These are phyloP conservation scores for Drosophila suzukii DNA, from an alignment of 1,140 invertebrate species.

Conservation along the genomic window DNA sequence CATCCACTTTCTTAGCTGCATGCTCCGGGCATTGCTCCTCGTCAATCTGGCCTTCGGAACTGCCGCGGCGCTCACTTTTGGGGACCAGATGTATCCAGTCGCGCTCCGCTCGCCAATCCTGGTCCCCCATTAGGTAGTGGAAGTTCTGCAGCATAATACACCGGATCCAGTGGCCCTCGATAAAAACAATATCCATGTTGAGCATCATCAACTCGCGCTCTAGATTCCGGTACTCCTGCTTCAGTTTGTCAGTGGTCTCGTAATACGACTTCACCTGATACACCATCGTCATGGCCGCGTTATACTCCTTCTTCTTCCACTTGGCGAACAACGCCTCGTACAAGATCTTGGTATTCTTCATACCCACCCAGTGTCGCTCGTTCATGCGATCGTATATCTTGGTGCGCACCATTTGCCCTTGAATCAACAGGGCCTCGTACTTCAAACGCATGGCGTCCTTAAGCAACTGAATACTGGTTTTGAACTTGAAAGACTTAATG, in stretches of 20 bases:
- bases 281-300: conserved; percentile 72
- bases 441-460: conserved; percentile 77
- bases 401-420: conserved; percentile 74
- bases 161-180: conserved; percentile 77
- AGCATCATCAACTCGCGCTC: conserved; percentile 73
- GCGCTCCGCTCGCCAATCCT: conserved; percentile 74
- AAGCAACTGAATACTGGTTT: conserved; percentile 58
- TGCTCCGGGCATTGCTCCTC: not conserved
- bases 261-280: conserved; percentile 78
- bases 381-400: conserved; percentile 80
- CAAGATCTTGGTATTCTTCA: conserved; percentile 61
- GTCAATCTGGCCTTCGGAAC: not conserved
- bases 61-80: not conserved
- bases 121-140: conserved; percentile 75
- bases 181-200: conserved; percentile 82
- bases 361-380: conserved; percentile 73
- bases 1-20: not conserved
- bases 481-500: conserved; percentile 71
- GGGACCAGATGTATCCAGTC: conserved; percentile 79
- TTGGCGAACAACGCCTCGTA: conserved; percentile 76
- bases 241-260: conserved; percentile 67
- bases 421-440: conserved; percentile 77
- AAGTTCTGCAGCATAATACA: conserved; percentile 82
- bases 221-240: conserved; percentile 60
- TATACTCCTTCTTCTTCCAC: conserved; percentile 80